Evolutionary conservation across 2,888 invertebrate genomes (phyloP).

Genomic region (Tillus elongatus): DNA sequence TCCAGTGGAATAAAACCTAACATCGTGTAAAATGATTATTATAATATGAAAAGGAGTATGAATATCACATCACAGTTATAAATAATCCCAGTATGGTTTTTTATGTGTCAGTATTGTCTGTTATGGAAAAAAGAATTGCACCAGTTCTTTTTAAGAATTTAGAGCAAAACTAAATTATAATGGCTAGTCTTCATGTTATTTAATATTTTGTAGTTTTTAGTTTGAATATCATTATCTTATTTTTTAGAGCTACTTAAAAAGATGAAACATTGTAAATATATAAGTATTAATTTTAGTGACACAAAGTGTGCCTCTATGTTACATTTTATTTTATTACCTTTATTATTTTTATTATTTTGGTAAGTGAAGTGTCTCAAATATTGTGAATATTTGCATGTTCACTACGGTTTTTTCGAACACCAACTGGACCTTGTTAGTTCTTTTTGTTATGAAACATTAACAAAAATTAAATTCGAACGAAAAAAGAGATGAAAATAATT

Average conservation of each 20-base stretch:
- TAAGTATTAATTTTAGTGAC: conserved; percentile 24
- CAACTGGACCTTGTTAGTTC: conserved; percentile 31
- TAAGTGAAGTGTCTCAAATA: conserved; percentile 39
- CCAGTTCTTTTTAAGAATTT: conserved; percentile 6
- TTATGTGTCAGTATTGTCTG: conserved; percentile 10
- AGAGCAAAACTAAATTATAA: conserved; percentile 21
- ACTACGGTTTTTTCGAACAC: conserved; percentile 18
- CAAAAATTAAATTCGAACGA: too few species aligned
- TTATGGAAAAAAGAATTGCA: conserved; percentile 14
- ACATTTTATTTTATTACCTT: conserved; percentile 23
- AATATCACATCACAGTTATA: conserved; percentile 25
- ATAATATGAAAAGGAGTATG: too few species aligned
- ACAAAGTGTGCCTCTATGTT: conserved; percentile 36
- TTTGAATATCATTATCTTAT: conserved; percentile 17
- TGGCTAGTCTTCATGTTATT: conserved; percentile 31
- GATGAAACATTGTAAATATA: conserved; percentile 22
- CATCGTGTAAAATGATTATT: conserved; percentile 39
- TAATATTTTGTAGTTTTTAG: conserved; percentile 13
- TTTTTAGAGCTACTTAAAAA: conserved; percentile 14
- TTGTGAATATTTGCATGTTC: conserved; percentile 38
- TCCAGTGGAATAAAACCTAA: conserved; percentile 47
- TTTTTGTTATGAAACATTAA: conserved; percentile 33
- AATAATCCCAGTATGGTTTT: conserved; percentile 10
- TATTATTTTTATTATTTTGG: too few species aligned
- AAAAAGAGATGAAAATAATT: too few species aligned